Evolutionary conservation across 2,113 vertebrate genomes (phyloP).

Genomic region (Anoplopoma fimbria): DNA sequence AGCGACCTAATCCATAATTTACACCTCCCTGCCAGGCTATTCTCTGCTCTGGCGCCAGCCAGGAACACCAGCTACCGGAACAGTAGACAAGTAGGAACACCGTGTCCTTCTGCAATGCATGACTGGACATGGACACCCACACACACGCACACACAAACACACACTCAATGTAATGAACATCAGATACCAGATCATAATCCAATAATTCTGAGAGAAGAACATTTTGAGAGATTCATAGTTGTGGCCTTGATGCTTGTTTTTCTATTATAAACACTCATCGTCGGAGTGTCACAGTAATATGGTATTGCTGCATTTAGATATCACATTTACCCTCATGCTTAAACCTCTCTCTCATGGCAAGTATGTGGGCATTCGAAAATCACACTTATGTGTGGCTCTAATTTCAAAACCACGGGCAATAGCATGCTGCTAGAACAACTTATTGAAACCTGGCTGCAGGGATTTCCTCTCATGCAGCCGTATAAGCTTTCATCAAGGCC

Average conservation of each 20-base stretch:
- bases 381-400: background rate
- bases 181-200: background rate
- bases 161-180: background rate
- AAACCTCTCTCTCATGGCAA: background rate
- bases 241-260: constrained; percentile 5
- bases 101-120: constrained; percentile 58
- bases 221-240: background rate
- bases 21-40: constrained; percentile 72
- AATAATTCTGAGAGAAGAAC: constrained; percentile 3
- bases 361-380: constrained; percentile 3
- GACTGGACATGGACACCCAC: constrained; percentile 38
- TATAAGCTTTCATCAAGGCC: background rate
- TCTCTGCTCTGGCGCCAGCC: constrained; percentile 66
- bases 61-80: constrained; percentile 72
- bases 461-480: background rate
- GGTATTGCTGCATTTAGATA: constrained; percentile 1
- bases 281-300: background rate
- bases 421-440: background rate
- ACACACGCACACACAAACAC: background rate
- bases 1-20: constrained; percentile 81
- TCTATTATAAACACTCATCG: background rate
- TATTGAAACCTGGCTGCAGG: background rate
- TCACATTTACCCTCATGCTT: background rate
- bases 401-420: background rate
- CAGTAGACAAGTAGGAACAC: constrained; percentile 65